Percentiles rank a stretch among this genome's conserved stretches.
Evolutionary conservation across 1,140 invertebrate species (phyloP).

Genomic region (Caerostris darwini): DNA sequence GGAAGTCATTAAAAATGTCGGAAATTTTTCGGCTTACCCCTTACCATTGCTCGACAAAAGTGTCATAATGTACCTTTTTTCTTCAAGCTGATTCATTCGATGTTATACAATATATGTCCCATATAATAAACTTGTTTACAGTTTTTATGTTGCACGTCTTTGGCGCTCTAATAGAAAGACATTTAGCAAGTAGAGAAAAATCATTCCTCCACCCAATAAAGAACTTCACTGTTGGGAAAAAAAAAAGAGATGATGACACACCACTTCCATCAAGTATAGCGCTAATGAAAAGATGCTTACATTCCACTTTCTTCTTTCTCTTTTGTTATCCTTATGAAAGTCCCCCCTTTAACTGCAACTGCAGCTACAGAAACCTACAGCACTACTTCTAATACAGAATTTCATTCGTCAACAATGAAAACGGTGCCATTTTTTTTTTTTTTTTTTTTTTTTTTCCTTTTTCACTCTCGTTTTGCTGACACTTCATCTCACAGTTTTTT

Average conservation of each 20-base stretch:
- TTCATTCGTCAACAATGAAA: neutral
- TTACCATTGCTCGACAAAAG: no score
- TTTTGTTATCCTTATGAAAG: neutral
- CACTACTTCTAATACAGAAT: neutral
- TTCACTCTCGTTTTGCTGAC: neutral
- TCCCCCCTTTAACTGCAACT: neutral
- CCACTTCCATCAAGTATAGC: neutral
- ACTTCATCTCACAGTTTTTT: neutral
- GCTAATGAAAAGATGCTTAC: neutral
- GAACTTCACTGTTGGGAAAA: neutral
- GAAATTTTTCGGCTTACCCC: no score
- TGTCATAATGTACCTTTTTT: no score
- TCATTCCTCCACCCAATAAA: neutral
- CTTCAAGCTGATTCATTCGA: no score
- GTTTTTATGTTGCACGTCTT: no score
- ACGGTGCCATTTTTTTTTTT: neutral
- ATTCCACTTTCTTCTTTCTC: neutral
- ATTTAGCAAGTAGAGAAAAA: no score
- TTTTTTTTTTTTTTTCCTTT: no score
- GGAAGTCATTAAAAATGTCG: no score
- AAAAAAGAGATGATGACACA: neutral
- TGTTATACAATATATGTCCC: no score
- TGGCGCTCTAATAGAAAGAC: neutral
- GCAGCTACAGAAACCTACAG: neutral
- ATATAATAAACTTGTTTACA: no score